A percentile compares a stretch with the other conserved stretches of the same genome.
phyloP scores from a whole-genome alignment of 92 coral and sea anemone species.

The Phenganax stokvisi region DNA sequence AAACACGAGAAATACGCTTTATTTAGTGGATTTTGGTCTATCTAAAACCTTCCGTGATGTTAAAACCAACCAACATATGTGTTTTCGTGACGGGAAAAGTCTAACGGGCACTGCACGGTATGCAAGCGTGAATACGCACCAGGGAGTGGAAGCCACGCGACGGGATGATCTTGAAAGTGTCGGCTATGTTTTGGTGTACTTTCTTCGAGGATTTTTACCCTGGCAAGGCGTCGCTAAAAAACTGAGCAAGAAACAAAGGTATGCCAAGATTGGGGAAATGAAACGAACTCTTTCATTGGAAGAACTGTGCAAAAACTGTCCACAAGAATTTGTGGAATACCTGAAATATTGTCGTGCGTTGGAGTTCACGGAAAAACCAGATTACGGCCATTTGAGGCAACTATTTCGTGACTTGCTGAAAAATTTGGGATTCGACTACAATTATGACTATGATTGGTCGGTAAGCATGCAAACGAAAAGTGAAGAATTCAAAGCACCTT shows the following conservation, averaged over 20 bases:
- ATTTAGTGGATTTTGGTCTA: constrained; percentile 68
- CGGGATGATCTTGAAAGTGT: constrained; percentile 67
- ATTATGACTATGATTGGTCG: constrained; percentile 63
- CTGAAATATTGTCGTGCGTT: constrained; percentile 58
- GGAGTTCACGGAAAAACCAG: constrained; percentile 61
- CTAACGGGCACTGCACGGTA: constrained; percentile 70
- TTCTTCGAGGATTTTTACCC: constrained; percentile 60
- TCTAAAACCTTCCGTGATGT: constrained; percentile 62
- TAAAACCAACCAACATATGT: constrained; percentile 52
- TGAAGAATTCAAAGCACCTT: background rate
- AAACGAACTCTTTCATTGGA: constrained; percentile 49
- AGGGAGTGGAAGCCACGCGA: constrained; percentile 70
- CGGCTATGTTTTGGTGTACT: constrained; percentile 64
- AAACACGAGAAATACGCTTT: constrained; percentile 47
- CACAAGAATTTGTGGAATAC: constrained; percentile 55
- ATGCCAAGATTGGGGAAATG: constrained; percentile 50
- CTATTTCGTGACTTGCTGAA: constrained; percentile 48
- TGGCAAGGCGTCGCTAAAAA: constrained; percentile 72
- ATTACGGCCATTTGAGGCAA: constrained; percentile 54
- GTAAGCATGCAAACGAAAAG: background rate
- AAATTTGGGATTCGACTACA: constrained; percentile 41
- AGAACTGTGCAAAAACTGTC: constrained; percentile 53
- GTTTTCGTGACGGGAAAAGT: constrained; percentile 55
- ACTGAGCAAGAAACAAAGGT: constrained; percentile 45
- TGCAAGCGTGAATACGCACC: constrained; percentile 63